Conservation (phyloP, 2,888 invertebrate genomes). For the Cacoxenus indagator region DNA sequence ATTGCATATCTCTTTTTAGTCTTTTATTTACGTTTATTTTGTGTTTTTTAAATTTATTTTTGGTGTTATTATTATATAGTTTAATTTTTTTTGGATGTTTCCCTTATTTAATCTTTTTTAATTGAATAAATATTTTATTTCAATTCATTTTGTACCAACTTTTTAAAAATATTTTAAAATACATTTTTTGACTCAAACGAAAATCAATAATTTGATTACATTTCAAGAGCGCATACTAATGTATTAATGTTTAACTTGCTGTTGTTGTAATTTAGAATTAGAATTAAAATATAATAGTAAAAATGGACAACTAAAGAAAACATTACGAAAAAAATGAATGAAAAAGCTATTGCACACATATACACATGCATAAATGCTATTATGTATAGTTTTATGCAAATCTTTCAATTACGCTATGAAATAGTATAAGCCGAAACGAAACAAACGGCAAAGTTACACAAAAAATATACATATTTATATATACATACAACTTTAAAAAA, state of each 20-base stretch:
- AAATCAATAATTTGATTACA: too few relatives aligned
- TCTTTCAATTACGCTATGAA: constrained; percentile 9
- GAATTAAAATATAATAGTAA: not conserved
- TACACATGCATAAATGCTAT: constrained; percentile 7
- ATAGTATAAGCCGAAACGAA: not conserved
- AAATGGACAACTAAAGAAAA: not conserved
- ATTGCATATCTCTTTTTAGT: too few relatives aligned
- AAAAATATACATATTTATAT: constrained; percentile 8
- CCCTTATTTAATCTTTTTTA: too few relatives aligned
- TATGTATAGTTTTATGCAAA: constrained; percentile 18
- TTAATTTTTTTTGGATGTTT: too few relatives aligned
- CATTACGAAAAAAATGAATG: not conserved
- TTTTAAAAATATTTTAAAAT: too few relatives aligned
- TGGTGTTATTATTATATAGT: too few relatives aligned
- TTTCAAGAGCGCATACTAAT: not conserved
- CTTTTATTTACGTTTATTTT: too few relatives aligned
- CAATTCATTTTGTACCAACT: too few relatives aligned
- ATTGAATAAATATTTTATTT: too few relatives aligned
- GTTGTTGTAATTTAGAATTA: constrained; percentile 24
- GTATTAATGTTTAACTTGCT: constrained; percentile 17
- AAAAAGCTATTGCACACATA: constrained; percentile 12
- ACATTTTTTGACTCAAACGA: not conserved
- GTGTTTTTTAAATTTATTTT: too few relatives aligned
- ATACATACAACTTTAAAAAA: not conserved
- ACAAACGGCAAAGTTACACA: not conserved